Evolutionary conservation across 2,113 vertebrate species (phyloP).

Genomic region (Zosterops pallidus): DNA sequence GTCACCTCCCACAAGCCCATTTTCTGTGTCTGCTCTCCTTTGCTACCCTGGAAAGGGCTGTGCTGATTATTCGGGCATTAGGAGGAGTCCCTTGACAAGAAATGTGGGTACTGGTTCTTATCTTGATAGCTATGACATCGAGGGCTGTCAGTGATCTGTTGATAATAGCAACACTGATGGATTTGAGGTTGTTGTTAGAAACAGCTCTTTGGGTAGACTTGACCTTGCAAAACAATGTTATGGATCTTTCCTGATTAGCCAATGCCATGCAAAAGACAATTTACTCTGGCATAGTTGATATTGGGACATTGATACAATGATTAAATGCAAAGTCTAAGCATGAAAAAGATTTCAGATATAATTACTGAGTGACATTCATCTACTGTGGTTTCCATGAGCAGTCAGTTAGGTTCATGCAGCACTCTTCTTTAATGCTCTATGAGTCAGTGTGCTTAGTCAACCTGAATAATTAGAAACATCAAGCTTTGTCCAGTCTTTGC

Average conservation of each 20-base stretch:
- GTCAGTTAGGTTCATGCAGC: neutral
- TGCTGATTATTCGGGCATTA: neutral
- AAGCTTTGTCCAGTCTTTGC: neutral
- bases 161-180: neutral
- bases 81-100: neutral
- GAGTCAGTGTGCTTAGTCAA: neutral
- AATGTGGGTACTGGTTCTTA: neutral
- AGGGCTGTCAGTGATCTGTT: neutral
- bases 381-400: neutral
- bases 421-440: neutral
- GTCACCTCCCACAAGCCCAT: neutral
- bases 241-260: neutral
- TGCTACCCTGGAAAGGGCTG: neutral
- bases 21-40: neutral
- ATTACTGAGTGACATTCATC: neutral
- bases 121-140: neutral
- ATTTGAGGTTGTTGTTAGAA: neutral
- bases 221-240: neutral
- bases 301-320: neutral
- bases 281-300: neutral
- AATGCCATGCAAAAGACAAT: neutral
- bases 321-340: neutral
- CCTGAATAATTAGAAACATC: conserved; percentile 19
- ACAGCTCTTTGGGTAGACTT: neutral
- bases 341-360: neutral